Base-by-base conservation (phyloP, 2,888 invertebrate species). In the Lasioglossum figueresi region DNA sequence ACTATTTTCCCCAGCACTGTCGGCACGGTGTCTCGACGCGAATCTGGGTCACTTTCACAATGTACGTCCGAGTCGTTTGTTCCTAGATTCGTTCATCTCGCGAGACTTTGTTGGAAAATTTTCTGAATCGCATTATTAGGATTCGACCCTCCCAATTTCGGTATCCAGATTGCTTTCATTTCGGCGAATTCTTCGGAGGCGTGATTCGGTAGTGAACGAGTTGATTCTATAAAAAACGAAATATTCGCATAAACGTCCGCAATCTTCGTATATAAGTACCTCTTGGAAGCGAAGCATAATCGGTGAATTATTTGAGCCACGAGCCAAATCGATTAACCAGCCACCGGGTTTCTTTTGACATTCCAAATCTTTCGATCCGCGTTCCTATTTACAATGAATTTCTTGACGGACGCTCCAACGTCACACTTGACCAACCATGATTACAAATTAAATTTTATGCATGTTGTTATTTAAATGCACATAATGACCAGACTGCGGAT, bases 31-130 rank as follows among this genome's bases (percentile, higher is more conserved):
- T 59, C 59, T 59, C 59, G 14, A 4, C 2, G 59, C 14, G 27
- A 59, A 59, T 59, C 59, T 59, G 59, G 59, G 59, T 59, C 59
- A 59, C 27, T 59, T 59, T 59, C 27, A 59, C 27, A 59, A 59
- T 14, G 27, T n/a, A n/a, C 59, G 59, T 59, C 27, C 27, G 27
- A 27, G 5, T n/a, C 59, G 59, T 59, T 27, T 4, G 27, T 27
- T 59, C 27, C 63, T 27, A 5, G 63, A 31, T 63, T 16, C 27
- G 31, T 31, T 14, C 16, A 63, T 31, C 31, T 59, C 5, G 1
- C 14, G 27, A 31, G 27, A 63, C 31, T 52, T 52, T 27, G 27
- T 16, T 2, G 27, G 16, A 16, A 63, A 31, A 31, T 63, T 14
- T 31, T 27, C 12, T 14, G 31, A 2, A 63, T 27, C 63, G n/a